Evolutionary conservation across 2,888 invertebrate species (phyloP), one percentile per base, ranked within the genome.

Genomic region (Melipona beecheii): DNA sequence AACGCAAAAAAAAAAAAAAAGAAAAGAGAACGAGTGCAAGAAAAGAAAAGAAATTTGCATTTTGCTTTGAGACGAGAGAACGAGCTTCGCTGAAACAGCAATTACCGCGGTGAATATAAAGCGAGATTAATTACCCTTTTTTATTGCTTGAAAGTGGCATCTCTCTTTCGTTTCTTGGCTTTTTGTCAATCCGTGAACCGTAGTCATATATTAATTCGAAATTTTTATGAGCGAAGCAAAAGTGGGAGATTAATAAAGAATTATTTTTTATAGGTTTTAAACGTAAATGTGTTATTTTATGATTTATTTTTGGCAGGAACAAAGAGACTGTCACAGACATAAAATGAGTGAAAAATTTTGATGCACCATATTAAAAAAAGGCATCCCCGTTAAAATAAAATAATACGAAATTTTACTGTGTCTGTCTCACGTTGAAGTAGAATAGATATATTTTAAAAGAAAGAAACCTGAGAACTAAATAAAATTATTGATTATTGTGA

Each of bases 41-140:
- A 24, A 19, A 36, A n/a, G 31, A 11, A 27, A 43, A 19, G 21
- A 1, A 58, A 4, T 13, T 2, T n/a, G 4, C 36, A 21, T 2
- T 50, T 52, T 27, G 52, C n/a, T 64, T 62, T 52, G 49, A 62
- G 19, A 49, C 21, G 1, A 13, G 17, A 15, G 17, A 58, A 60
- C 31, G 13, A 52, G 21, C 43, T 13, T 9, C 31, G 11, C 31
- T 11, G n/a, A 21, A 50, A 73, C 60, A 68, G 49, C 60, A 78
- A 73, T 78, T 58, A 60, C 21, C 36, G 17, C 13, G 60, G 17
- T 52, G 60, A 60, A 56, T 6, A 4, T 24, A 24, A 9, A 49
- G 13, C 68, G 65, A 72, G 31, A 72, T 72, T 50, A 78, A 66
- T 78, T 36, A 13, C 27, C 21, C 6, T 15, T 52, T 49, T 4